Conservation (phyloP, 2,113 vertebrate genomes). For the Asarcornis scutulata region DNA sequence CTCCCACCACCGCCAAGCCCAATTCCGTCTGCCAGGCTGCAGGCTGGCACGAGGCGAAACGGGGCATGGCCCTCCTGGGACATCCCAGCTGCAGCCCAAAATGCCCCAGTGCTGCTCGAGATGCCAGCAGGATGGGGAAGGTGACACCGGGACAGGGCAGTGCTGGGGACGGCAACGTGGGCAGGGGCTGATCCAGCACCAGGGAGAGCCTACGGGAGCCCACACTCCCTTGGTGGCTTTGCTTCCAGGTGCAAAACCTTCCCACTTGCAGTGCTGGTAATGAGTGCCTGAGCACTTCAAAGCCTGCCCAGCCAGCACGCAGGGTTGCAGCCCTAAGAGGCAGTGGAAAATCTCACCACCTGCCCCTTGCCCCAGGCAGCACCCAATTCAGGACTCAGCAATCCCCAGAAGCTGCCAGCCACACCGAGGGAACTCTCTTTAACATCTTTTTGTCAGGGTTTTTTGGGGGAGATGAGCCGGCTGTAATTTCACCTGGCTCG, state of each 20-base stretch:
- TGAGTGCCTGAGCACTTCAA: not conserved
- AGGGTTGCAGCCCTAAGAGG: fast-evolving
- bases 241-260: not conserved
- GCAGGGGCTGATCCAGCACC: not conserved
- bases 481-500: not conserved
- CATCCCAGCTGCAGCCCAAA: not conserved
- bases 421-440: not conserved
- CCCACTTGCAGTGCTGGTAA: not conserved
- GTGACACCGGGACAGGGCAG: not conserved
- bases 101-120: fast-evolving
- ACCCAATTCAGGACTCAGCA: fast-evolving
- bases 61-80: not conserved
- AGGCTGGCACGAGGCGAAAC: not conserved
- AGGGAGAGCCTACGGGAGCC: fast-evolving
- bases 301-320: not conserved
- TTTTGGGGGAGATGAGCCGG: not conserved
- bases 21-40: not conserved
- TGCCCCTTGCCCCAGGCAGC: not conserved
- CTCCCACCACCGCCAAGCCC: not conserved
- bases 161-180: fast-evolving
- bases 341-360: not conserved
- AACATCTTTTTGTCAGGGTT: not conserved
- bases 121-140: not conserved
- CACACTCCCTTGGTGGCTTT: fast-evolving
- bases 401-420: not conserved